Percentiles rank a stretch among this genome's conserved stretches.
These are phyloP conservation scores for Bellardia pandia DNA, from an alignment of 2,888 invertebrate species.

Conservation along the genomic window DNA sequence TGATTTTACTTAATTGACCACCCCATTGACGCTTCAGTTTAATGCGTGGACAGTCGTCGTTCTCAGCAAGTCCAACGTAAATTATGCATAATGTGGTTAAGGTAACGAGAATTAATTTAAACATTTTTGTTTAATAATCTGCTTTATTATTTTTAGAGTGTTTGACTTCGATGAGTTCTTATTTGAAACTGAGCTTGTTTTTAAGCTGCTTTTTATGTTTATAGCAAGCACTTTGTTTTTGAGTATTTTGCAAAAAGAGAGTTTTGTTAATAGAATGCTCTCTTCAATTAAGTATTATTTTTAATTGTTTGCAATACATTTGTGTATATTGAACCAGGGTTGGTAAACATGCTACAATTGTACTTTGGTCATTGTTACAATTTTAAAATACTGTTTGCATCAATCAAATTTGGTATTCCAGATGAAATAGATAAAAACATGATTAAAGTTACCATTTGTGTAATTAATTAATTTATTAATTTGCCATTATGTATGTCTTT, in stretches of 20 bases:
- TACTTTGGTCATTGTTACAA: too few species aligned
- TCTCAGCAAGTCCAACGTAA: background rate
- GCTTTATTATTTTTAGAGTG: too few species aligned
- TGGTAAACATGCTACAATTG: too few species aligned
- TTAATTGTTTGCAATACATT: background rate
- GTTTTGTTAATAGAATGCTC: background rate
- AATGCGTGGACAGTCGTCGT: constrained; percentile 85
- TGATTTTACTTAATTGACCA: constrained; percentile 84
- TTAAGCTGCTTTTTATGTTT: constrained; percentile 15
- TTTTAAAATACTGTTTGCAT: too few species aligned
- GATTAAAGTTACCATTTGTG: too few species aligned
- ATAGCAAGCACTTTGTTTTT: constrained; percentile 14
- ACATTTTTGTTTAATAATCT: constrained; percentile 29
- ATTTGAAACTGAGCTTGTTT: constrained; percentile 35
- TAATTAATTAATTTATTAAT: too few species aligned
- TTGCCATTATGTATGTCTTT: too few species aligned
- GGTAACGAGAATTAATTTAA: background rate
- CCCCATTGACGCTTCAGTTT: constrained; percentile 87
- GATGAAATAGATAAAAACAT: too few species aligned
- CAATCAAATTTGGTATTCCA: too few species aligned
- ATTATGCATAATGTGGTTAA: constrained; percentile 14
- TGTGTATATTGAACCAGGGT: too few species aligned
- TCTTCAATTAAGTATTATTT: background rate
- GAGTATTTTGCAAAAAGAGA: background rate
- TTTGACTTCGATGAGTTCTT: background rate